Conservation (phyloP, 1,140 invertebrate genomes). For the Asobara japonica region DNA sequence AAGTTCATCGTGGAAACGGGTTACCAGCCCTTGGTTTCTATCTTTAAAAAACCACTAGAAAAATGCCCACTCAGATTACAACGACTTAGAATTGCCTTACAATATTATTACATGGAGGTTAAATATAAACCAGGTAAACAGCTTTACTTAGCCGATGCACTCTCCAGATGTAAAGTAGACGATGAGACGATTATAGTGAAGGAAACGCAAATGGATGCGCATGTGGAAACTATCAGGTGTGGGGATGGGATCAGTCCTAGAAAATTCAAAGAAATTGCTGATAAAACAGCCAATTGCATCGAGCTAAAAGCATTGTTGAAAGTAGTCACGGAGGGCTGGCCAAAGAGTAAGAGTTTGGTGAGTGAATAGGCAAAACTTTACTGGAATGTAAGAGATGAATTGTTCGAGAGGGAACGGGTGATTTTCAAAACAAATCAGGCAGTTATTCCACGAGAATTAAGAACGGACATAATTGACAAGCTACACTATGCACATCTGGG, state of each 20-base stretch:
- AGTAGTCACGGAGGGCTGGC: neutral
- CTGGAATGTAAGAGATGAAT: neutral
- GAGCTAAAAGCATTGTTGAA: neutral
- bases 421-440: too few relatives aligned
- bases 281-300: neutral
- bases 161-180: slow-evolving; percentile 47
- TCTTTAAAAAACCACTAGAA: slow-evolving; percentile 58
- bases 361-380: neutral
- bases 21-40: slow-evolving; percentile 56
- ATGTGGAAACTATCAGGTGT: neutral
- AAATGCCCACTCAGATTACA: slow-evolving; percentile 56
- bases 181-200: neutral
- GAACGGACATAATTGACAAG: slow-evolving; percentile 51
- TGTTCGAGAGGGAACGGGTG: neutral
- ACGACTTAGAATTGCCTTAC: slow-evolving; percentile 55
- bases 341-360: neutral
- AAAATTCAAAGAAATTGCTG: neutral
- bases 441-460: neutral
- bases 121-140: slow-evolving; percentile 60
- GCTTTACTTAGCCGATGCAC: slow-evolving; percentile 60
- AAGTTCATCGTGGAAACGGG: slow-evolving; percentile 55
- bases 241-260: neutral
- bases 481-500: slow-evolving; percentile 64
- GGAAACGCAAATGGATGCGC: neutral
- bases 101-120: slow-evolving; percentile 58